These are phyloP conservation scores for Pristionchus entomophagus DNA, from an alignment of 2,888 invertebrate genomes.

Conservation along the genomic window DNA sequence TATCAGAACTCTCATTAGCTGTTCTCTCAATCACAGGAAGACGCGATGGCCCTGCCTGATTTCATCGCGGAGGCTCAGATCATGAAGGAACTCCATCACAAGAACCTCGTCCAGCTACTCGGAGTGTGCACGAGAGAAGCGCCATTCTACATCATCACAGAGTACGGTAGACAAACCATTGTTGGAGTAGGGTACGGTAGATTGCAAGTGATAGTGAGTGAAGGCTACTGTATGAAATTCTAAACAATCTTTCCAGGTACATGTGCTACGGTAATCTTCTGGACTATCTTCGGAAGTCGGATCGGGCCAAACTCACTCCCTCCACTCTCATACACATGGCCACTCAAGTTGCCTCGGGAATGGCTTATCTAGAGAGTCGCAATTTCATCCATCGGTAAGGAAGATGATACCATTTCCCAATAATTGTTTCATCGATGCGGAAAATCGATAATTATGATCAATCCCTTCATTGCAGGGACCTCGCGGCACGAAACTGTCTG, in stretches of 20 bases:
- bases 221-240: slow-evolving; percentile 8
- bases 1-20: background rate
- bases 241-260: slow-evolving; percentile 51
- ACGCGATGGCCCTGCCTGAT: slow-evolving; percentile 98
- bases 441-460: too few relatives aligned
- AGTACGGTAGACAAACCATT: too few relatives aligned
- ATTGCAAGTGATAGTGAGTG: background rate
- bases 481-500: slow-evolving; percentile 98
- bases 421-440: background rate
- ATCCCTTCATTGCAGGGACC: slow-evolving; percentile 84
- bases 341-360: slow-evolving; percentile 98
- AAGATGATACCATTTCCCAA: background rate
- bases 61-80: slow-evolving; percentile 98
- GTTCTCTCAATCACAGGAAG: slow-evolving; percentile 83
- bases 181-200: slow-evolving; percentile 3
- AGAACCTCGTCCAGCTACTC: slow-evolving; percentile 96
- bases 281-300: slow-evolving; percentile 88
- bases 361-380: slow-evolving; percentile 96
- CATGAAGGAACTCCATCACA: slow-evolving; percentile 99
- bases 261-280: slow-evolving; percentile 98
- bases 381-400: slow-evolving; percentile 90
- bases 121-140: slow-evolving; percentile 98
- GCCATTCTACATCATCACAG: slow-evolving; percentile 99
- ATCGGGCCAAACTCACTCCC: slow-evolving; percentile 85
- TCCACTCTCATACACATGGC: slow-evolving; percentile 98